These are phyloP conservation scores for Andricus grossulariae DNA, from an alignment of 1,140 invertebrate genomes.

Conservation along the genomic window DNA sequence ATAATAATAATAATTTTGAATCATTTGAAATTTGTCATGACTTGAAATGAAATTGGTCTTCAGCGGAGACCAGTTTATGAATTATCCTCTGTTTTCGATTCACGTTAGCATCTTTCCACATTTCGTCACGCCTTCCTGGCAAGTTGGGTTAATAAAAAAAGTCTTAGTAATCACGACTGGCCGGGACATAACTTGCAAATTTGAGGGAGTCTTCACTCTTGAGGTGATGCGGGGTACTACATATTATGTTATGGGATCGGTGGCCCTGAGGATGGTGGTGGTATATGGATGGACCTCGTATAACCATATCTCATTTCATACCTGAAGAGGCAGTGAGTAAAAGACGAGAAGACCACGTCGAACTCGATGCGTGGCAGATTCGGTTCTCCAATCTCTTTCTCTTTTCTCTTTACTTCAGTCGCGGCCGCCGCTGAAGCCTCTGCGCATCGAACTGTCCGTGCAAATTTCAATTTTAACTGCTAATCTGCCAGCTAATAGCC, in stretches of 20 bases:
- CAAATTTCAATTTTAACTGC: conserved; percentile 77
- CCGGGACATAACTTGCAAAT: conserved; percentile 73
- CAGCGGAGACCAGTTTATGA: neutral
- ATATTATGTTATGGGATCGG: conserved; percentile 48
- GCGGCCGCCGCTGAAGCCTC: conserved; percentile 55
- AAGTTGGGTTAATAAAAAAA: neutral
- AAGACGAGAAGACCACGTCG: conserved; percentile 50
- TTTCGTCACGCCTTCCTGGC: conserved; percentile 56
- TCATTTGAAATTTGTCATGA: too few relatives aligned
- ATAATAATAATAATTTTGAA: too few relatives aligned
- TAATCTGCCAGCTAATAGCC: conserved; percentile 76
- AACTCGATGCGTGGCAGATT: conserved; percentile 73
- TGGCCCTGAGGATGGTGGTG: conserved; percentile 52
- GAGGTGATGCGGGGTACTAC: conserved; percentile 35
- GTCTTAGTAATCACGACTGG: conserved; percentile 45
- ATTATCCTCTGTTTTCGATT: conserved; percentile 43
- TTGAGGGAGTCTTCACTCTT: conserved; percentile 49
- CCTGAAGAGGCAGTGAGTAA: conserved; percentile 50
- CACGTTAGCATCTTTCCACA: conserved; percentile 45
- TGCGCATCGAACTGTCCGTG: conserved; percentile 75
- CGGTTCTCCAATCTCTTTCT: conserved; percentile 68
- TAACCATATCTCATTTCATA: conserved; percentile 74
- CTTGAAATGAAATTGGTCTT: too few relatives aligned
- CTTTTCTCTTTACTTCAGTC: conserved; percentile 58
- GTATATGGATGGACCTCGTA: conserved; percentile 61